Evolutionary conservation across 1,140 invertebrate genomes (phyloP).

Genomic region (Lepeophtheirus salmonis): DNA sequence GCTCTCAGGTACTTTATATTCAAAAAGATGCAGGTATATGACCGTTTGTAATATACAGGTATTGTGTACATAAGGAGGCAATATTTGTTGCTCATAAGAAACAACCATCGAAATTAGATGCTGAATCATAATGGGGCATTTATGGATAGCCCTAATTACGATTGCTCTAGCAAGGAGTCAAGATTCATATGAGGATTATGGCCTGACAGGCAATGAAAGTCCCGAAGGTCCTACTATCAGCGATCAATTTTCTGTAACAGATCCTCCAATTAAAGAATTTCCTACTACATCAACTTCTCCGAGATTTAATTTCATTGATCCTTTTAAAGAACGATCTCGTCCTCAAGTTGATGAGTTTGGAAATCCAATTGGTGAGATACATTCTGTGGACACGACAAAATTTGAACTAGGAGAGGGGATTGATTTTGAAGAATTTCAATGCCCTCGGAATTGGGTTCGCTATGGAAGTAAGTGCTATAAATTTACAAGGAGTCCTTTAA

Average conservation of each 20-base stretch:
- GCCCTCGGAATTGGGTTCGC: slow-evolving; percentile 59
- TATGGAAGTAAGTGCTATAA: slow-evolving; percentile 59
- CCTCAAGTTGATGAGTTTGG: slow-evolving; percentile 19
- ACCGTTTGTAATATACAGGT: too few species aligned
- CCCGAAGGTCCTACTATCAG: background rate
- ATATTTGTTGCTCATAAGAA: too few species aligned
- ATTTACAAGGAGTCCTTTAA: slow-evolving; percentile 63
- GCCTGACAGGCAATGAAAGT: background rate
- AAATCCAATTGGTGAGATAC: slow-evolving; percentile 17
- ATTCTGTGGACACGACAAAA: slow-evolving; percentile 13
- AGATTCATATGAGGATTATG: background rate
- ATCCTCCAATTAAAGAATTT: background rate
- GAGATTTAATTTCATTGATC: background rate
- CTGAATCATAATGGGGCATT: too few species aligned
- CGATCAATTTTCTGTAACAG: background rate
- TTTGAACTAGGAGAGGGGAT: slow-evolving; percentile 7
- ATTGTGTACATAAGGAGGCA: too few species aligned
- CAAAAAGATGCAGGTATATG: too few species aligned
- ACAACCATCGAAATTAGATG: too few species aligned
- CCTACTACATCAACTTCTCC: background rate
- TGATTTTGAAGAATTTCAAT: slow-evolving; percentile 26
- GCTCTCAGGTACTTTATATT: too few species aligned
- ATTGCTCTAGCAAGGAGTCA: too few species aligned
- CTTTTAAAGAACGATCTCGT: background rate
- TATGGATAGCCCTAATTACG: too few species aligned